These are phyloP conservation scores for Marcusenius ussheri DNA, from an alignment of 2,113 vertebrate genomes.

Conservation along the genomic window DNA sequence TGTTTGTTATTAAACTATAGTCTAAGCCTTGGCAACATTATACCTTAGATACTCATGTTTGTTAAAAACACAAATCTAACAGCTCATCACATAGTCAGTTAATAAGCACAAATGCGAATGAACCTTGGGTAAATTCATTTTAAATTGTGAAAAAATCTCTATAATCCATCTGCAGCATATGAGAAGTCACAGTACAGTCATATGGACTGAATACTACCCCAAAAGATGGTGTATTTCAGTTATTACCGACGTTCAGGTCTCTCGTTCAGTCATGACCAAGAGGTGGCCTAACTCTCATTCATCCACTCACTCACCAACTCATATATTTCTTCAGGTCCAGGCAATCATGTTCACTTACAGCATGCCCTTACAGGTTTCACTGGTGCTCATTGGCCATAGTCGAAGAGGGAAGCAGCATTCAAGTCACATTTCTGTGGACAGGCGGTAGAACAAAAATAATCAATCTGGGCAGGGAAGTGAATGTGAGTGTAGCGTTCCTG, in stretches of 20 bases:
- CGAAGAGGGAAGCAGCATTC: neutral
- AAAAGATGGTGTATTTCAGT: too few species aligned
- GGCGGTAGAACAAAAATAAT: neutral
- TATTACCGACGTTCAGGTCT: neutral
- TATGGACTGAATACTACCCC: too few species aligned
- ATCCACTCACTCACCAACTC: neutral
- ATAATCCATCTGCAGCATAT: too few species aligned
- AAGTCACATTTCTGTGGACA: neutral
- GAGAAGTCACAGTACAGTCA: too few species aligned
- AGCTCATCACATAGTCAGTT: neutral
- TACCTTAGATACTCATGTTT: neutral
- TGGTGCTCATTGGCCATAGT: neutral
- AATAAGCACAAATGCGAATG: neutral
- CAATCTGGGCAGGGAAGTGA: neutral
- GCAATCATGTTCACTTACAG: neutral
- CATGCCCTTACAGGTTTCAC: too few species aligned
- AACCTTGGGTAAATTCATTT: neutral
- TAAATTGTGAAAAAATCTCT: too few species aligned
- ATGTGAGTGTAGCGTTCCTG: too few species aligned
- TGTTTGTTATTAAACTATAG: too few species aligned
- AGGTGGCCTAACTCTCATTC: neutral
- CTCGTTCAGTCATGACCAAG: neutral
- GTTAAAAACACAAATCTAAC: neutral
- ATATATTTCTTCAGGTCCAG: neutral
- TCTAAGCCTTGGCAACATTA: too few species aligned